phyloP scores from a whole-genome alignment of 2,797 vertebrate genomes.

The Balearica regulorum region DNA sequence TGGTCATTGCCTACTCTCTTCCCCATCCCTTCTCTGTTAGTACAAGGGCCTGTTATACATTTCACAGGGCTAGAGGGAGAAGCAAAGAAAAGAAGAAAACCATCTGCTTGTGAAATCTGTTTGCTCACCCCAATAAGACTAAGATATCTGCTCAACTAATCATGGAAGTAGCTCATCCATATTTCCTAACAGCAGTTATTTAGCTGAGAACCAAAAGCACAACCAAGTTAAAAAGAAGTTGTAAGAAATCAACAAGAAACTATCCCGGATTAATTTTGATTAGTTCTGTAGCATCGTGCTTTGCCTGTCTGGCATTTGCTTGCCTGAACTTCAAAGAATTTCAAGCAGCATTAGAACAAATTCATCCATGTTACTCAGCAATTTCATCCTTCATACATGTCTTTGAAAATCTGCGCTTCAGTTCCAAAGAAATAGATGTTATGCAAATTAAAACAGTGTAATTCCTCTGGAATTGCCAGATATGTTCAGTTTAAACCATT shows the following conservation, averaged over 20 bases:
- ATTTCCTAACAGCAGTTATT: neutral
- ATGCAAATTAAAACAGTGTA: slow-evolving; percentile 12
- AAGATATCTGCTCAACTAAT: neutral
- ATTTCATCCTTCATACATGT: neutral
- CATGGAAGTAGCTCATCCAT: neutral
- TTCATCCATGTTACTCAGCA: slow-evolving; percentile 27
- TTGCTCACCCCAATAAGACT: neutral
- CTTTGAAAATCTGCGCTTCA: neutral
- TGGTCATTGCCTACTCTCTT: neutral
- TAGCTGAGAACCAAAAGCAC: neutral
- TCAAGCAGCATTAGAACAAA: neutral
- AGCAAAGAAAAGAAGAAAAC: neutral
- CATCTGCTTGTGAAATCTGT: neutral
- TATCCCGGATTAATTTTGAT: neutral
- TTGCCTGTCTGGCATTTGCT: neutral
- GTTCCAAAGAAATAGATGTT: neutral
- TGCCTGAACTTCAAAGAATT: slow-evolving; percentile 35
- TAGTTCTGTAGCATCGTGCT: neutral
- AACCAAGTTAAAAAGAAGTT: neutral
- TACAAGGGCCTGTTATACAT: neutral
- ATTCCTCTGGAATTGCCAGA: neutral
- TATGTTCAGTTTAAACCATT: neutral
- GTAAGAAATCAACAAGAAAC: neutral
- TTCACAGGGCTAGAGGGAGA: neutral
- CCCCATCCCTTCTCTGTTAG: neutral